Conservation (phyloP, 2,888 invertebrate species). For the Leptodirus hochenwartii region DNA sequence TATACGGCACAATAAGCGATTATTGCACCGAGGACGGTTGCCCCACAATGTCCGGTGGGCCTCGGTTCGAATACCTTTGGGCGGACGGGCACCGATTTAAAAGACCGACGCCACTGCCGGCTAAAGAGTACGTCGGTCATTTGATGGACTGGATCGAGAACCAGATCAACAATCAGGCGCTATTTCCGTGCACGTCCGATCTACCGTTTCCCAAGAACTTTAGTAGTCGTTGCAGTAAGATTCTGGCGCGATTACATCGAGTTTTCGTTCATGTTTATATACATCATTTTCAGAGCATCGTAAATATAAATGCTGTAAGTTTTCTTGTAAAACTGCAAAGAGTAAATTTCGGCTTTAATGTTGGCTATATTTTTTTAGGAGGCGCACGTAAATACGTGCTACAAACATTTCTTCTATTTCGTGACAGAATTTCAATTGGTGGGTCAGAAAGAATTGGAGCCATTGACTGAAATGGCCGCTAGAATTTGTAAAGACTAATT, state of each 20-base stretch:
- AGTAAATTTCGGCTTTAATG: constrained; percentile 8
- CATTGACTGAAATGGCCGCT: constrained; percentile 57
- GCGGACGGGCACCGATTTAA: constrained; percentile 62
- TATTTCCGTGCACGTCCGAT: constrained; percentile 73
- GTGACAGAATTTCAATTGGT: constrained; percentile 74
- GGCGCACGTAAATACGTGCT: constrained; percentile 85
- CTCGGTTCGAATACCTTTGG: constrained; percentile 81
- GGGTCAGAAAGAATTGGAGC: constrained; percentile 68
- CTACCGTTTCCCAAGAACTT: constrained; percentile 79
- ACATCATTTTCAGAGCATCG: constrained; percentile 80
- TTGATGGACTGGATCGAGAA: constrained; percentile 86
- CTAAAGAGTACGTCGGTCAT: constrained; percentile 63
- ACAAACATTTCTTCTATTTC: constrained; percentile 89
- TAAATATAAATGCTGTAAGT: constrained; percentile 72
- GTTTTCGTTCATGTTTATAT: constrained; percentile 91
- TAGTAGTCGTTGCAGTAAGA: constrained; percentile 61
- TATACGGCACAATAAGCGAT: constrained; percentile 78
- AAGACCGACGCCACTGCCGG: constrained; percentile 64
- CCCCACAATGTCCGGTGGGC: constrained; percentile 81
- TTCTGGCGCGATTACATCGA: constrained; percentile 68
- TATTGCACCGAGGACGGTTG: constrained; percentile 69
- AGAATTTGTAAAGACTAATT: constrained; percentile 43
- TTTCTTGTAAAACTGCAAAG: constrained; percentile 7
- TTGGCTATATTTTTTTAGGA: constrained; percentile 46
- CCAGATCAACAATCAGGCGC: constrained; percentile 73